These are phyloP conservation scores for Alcis repandata DNA, from an alignment of 2,888 invertebrate species.

Conservation along the genomic window DNA sequence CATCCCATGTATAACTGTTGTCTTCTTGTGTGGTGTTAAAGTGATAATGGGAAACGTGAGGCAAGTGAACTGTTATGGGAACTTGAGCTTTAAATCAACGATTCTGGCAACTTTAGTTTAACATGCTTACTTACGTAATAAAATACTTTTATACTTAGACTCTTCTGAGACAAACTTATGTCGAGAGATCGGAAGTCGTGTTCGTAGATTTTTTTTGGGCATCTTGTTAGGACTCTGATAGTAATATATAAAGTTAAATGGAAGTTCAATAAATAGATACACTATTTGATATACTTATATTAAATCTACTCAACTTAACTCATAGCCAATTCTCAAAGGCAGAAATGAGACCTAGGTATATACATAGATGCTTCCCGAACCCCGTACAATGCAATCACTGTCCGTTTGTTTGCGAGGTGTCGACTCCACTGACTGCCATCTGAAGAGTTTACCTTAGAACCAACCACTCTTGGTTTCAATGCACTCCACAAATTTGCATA, in stretches of 20 bases:
- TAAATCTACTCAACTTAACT: too few species aligned
- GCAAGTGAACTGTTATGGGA: background rate
- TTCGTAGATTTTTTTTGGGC: too few species aligned
- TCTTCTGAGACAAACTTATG: too few species aligned
- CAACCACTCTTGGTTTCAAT: constrained; percentile 15
- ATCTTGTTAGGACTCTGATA: too few species aligned
- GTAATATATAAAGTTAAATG: too few species aligned
- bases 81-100: background rate
- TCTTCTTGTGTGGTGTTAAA: constrained; percentile 33
- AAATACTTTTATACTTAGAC: background rate
- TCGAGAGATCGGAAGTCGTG: too few species aligned
- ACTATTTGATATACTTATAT: too few species aligned
- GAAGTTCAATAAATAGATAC: too few species aligned
- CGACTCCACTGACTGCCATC: background rate
- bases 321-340: background rate
- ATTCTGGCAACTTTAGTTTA: background rate
- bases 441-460: constrained; percentile 21
- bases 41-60: constrained; percentile 4
- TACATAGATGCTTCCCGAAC: background rate
- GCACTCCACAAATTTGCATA: constrained; percentile 25
- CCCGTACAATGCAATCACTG: constrained; percentile 4
- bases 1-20: constrained; percentile 15
- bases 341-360: background rate
- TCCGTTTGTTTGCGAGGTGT: constrained; percentile 10
- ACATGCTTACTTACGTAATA: background rate